Percentiles rank a stretch among this genome's conserved stretches.
Conservation (phyloP, 2,113 vertebrate genomes). For the Neoarius graeffei region DNA sequence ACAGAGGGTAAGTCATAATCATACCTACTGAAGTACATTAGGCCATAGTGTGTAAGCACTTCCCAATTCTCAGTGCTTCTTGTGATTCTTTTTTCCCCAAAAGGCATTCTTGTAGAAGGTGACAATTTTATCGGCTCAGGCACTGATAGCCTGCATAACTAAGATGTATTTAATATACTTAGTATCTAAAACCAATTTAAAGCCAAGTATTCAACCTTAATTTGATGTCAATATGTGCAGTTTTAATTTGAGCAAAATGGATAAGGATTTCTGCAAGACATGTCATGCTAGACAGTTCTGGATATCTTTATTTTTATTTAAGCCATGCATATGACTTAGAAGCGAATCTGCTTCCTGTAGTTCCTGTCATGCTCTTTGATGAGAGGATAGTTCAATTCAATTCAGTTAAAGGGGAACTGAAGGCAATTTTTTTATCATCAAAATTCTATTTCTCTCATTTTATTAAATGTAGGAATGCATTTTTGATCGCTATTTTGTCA, state of each 20-base stretch:
- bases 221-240: background rate
- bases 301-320: background rate
- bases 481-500: no score
- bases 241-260: background rate
- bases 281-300: background rate
- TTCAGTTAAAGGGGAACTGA: background rate
- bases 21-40: conserved; percentile 33
- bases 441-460: no score
- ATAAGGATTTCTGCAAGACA: background rate
- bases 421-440: no score
- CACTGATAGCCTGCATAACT: background rate
- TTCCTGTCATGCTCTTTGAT: background rate
- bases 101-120: background rate
- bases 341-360: background rate
- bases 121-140: background rate
- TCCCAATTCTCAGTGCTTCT: background rate
- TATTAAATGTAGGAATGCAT: no score
- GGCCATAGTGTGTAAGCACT: background rate
- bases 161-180: background rate
- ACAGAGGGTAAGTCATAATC: conserved; percentile 63
- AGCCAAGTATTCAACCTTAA: background rate
- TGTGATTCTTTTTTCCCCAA: background rate
- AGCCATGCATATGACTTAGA: background rate
- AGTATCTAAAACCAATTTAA: background rate
- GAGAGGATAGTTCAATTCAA: background rate